Percentiles rank a stretch among this genome's conserved stretches.
Evolutionary conservation across 2,888 invertebrate genomes (phyloP).

Genomic region (Arrhopalites spinosus): DNA sequence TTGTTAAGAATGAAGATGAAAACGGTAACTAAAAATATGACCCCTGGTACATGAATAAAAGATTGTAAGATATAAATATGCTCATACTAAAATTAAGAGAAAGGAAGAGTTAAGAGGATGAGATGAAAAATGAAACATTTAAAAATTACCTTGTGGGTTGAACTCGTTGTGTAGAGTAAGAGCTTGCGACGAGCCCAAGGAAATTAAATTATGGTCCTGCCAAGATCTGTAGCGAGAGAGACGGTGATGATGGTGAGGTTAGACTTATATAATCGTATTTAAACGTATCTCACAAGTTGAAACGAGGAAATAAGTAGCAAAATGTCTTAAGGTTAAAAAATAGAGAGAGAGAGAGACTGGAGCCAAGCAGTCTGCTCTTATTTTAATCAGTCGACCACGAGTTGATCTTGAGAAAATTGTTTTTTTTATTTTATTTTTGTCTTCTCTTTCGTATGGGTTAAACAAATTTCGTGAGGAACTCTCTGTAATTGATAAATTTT

Average conservation of each 20-base stretch:
- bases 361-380: slow-evolving; percentile 7
- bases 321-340: not conserved
- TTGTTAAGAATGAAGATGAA: too few species aligned
- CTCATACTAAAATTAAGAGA: not conserved
- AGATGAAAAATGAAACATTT: not conserved
- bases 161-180: not conserved
- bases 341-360: not conserved
- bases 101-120: not conserved
- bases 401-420: not conserved
- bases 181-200: not conserved
- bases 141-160: slow-evolving; percentile 4
- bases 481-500: not conserved
- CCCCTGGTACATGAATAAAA: not conserved
- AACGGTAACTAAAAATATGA: too few species aligned
- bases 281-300: not conserved
- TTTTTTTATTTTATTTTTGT: not conserved
- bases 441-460: not conserved
- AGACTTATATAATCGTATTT: not conserved
- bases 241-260: slow-evolving; percentile 1
- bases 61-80: not conserved
- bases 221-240: not conserved
- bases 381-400: not conserved
- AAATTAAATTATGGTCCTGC: slow-evolving; percentile 1
- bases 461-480: not conserved
- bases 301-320: not conserved